Percentiles rank a stretch among this genome's conserved stretches.
Conservation (phyloP, 2,113 vertebrate genomes). For the Oceanites oceanicus region DNA sequence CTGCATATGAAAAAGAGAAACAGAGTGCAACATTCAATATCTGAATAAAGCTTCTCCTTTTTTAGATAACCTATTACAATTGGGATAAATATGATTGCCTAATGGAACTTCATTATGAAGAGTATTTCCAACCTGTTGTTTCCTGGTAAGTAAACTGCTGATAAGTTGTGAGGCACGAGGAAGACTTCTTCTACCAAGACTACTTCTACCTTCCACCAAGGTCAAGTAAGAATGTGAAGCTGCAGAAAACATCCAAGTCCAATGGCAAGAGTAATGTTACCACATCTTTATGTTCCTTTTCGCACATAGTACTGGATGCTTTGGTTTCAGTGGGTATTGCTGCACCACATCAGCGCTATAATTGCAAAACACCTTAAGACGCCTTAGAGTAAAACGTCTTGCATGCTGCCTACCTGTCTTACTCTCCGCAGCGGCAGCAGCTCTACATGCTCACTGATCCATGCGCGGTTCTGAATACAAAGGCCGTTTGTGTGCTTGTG, state of each 20-base stretch:
- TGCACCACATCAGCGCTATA: neutral
- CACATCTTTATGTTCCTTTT: neutral
- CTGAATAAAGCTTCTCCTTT: neutral
- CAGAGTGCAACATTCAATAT: neutral
- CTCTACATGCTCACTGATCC: neutral
- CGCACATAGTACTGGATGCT: neutral
- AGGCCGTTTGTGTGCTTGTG: neutral
- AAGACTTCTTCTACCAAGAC: neutral
- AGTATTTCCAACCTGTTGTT: slow-evolving; percentile 28
- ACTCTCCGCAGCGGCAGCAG: neutral
- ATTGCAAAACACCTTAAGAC: neutral
- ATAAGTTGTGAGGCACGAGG: neutral
- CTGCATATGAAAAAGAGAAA: neutral
- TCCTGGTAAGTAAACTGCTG: slow-evolving; percentile 35
- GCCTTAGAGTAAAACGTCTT: neutral
- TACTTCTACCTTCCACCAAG: too few relatives aligned
- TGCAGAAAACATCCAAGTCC: neutral
- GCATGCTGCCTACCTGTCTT: neutral
- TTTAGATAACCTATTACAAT: slow-evolving; percentile 35
- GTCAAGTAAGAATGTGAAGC: neutral
- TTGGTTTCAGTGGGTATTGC: neutral
- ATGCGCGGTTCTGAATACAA: neutral
- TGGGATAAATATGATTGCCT: slow-evolving; percentile 48
- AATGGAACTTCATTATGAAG: neutral
- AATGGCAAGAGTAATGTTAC: neutral